These are phyloP conservation scores for Fregata magnificens DNA, from an alignment of 2,113 vertebrate species.

Conservation along the genomic window DNA sequence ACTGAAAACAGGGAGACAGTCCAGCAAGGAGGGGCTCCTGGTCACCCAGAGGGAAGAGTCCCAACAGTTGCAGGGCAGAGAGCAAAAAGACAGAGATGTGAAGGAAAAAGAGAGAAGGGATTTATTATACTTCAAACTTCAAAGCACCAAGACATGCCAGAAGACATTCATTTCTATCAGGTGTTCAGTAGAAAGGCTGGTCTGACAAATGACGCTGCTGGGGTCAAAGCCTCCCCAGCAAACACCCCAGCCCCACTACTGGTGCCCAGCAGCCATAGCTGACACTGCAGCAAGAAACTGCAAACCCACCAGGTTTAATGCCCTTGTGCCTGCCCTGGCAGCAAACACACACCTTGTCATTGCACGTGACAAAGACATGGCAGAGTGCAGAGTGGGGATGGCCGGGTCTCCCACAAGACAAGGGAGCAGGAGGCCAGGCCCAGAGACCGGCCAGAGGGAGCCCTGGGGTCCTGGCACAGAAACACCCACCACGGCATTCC, in stretches of 20 bases:
- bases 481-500: neutral
- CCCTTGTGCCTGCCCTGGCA: neutral
- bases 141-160: neutral
- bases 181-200: neutral
- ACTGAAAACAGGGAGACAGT: neutral
- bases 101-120: neutral
- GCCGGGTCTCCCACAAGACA: neutral
- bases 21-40: neutral
- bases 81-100: neutral
- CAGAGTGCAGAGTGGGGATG: neutral
- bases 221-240: neutral
- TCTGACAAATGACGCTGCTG: neutral
- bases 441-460: neutral
- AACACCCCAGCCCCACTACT: neutral
- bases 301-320: neutral
- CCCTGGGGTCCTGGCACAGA: neutral
- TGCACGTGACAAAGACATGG: fast-evolving
- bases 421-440: neutral
- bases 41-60: neutral
- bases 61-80: neutral
- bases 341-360: neutral
- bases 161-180: neutral
- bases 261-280: neutral
- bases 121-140: conserved; percentile 15
- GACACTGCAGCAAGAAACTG: neutral